Conservation (phyloP, 2,113 vertebrate species). For the Chaetorhynchus papuensis region DNA sequence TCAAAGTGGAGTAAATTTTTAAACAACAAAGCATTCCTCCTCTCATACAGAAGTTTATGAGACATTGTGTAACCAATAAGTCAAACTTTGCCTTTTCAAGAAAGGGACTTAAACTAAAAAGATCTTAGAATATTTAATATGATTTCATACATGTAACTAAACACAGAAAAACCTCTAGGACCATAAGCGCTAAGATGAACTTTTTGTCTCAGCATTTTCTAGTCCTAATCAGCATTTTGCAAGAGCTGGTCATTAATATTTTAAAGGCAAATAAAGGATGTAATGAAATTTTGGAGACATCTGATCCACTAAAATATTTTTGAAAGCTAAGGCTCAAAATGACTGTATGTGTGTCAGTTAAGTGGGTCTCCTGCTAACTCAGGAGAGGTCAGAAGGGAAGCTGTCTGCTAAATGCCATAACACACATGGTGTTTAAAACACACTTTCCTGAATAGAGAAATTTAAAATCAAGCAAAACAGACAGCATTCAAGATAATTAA, state of each 20-base stretch:
- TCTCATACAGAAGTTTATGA: neutral
- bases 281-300: constrained; percentile 47
- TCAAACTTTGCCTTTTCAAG: neutral
- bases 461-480: constrained; percentile 15
- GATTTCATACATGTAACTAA: neutral
- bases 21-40: neutral
- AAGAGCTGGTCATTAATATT: constrained; percentile 46
- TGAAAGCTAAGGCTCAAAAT: constrained; percentile 45
- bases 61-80: neutral
- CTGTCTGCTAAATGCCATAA: neutral
- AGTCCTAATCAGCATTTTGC: constrained; percentile 42
- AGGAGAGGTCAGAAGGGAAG: constrained; percentile 6
- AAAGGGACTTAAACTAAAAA: constrained; percentile 1
- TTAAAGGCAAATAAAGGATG: constrained; percentile 59
- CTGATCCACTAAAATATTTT: constrained; percentile 54
- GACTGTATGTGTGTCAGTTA: constrained; percentile 2
- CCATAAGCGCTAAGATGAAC: neutral
- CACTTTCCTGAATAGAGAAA: neutral
- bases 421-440: neutral
- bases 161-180: neutral
- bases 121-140: constrained; percentile 13
- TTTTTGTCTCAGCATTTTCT: constrained; percentile 36
- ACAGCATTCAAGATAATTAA: neutral
- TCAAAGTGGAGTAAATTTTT: neutral
- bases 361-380: constrained; percentile 21